Conservation (phyloP, 2,797 vertebrate genomes). For the Lates japonicus region DNA sequence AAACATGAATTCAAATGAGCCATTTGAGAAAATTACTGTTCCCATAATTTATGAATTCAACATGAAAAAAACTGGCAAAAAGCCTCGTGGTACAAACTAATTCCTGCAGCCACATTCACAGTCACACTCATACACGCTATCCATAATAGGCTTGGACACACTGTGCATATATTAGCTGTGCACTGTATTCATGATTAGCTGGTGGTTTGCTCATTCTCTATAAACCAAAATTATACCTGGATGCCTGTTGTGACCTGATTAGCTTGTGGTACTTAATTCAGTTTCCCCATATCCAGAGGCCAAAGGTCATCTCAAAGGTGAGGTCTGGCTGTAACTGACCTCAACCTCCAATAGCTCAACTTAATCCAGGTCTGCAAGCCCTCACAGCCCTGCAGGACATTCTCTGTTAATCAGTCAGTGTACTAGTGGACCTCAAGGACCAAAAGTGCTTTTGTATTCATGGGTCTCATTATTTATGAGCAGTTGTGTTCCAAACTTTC, state of each 20-base stretch:
- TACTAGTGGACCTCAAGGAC: constrained; percentile 48
- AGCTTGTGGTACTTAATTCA: constrained; percentile 28
- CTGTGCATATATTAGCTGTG: constrained; percentile 57
- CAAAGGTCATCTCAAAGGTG: constrained; percentile 69
- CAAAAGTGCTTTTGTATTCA: constrained; percentile 64
- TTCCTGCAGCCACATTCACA: constrained; percentile 60
- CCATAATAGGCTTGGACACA: constrained; percentile 55
- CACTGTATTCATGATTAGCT: constrained; percentile 36
- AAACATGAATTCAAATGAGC: constrained; percentile 72
- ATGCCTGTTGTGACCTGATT: constrained; percentile 17
- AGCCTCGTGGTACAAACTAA: constrained; percentile 56
- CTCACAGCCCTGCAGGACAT: constrained; percentile 54
- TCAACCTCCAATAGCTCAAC: constrained; percentile 54
- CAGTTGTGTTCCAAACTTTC: constrained; percentile 3
- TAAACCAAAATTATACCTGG: constrained; percentile 32
- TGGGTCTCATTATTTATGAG: constrained; percentile 61
- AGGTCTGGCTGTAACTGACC: constrained; percentile 63
- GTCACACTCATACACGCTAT: constrained; percentile 57
- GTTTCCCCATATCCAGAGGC: constrained; percentile 43
- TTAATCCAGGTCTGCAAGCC: constrained; percentile 48
- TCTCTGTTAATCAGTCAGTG: constrained; percentile 71
- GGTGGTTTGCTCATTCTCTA: constrained; percentile 26
- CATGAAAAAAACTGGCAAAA: constrained; percentile 56
- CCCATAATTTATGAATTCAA: constrained; percentile 67
- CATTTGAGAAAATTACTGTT: constrained; percentile 60